These are phyloP conservation scores for Oenanthe oenanthe DNA, from an alignment of 2,113 vertebrate species.

Conservation along the genomic window DNA sequence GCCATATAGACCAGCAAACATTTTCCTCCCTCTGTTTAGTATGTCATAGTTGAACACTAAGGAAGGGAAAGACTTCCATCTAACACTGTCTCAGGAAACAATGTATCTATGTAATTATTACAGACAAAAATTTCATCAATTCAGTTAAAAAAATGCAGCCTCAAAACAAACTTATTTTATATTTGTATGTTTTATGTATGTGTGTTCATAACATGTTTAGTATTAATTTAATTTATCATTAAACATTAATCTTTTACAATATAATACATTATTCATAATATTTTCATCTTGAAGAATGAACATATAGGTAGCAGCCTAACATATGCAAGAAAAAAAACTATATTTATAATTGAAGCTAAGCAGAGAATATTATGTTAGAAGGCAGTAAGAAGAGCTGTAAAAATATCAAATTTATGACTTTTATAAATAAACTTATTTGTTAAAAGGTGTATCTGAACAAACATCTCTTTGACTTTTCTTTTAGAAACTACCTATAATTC, in stretches of 20 bases:
- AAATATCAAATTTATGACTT: background rate
- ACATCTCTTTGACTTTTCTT: background rate
- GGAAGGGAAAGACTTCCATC: background rate
- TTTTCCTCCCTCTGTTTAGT: background rate
- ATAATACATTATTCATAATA: background rate
- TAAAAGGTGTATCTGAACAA: background rate
- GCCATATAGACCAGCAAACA: background rate
- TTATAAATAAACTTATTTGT: background rate
- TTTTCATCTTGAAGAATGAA: background rate
- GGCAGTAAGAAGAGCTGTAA: background rate
- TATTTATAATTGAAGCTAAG: background rate
- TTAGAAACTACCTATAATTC: background rate
- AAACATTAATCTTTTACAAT: background rate
- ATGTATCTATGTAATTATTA: background rate
- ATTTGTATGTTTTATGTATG: background rate
- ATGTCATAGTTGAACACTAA: background rate
- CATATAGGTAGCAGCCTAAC: background rate
- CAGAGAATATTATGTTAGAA: background rate
- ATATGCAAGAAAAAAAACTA: background rate
- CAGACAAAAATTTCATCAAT: background rate
- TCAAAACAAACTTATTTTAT: background rate
- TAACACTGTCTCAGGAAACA: background rate
- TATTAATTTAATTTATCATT: background rate
- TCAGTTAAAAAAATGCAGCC: background rate
- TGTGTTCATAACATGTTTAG: rapidly evolving